Evolutionary conservation across 35 echinoderm and acorn worm species (phyloP).

Genomic region (Antedon bifida): DNA sequence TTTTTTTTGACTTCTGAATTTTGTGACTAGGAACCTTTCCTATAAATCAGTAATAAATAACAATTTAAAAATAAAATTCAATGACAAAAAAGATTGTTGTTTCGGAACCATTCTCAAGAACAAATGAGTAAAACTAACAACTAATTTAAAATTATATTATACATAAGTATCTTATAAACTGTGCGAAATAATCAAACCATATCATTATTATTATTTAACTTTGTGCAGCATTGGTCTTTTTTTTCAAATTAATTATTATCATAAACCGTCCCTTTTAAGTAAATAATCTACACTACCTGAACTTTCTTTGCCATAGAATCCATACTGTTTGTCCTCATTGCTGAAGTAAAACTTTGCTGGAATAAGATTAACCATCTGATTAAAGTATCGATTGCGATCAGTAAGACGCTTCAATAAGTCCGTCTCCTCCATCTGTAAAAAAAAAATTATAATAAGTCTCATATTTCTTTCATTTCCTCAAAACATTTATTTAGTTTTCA

Average conservation of each 20-base stretch:
- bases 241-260: too few species aligned
- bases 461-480: too few species aligned
- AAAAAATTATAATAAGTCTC: too few species aligned
- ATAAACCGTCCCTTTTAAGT: not conserved
- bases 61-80: not conserved
- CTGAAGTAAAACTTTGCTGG: slow-evolving; percentile 56
- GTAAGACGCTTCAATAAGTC: slow-evolving; percentile 25
- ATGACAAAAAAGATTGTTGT: not conserved
- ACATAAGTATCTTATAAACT: too few species aligned
- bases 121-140: too few species aligned
- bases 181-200: not conserved
- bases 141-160: too few species aligned
- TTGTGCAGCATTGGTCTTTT: too few species aligned
- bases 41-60: not conserved
- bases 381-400: slow-evolving; percentile 59
- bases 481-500: too few species aligned
- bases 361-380: slow-evolving; percentile 54
- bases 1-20: slow-evolving; percentile 39
- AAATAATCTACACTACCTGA: not conserved
- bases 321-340: slow-evolving; percentile 23
- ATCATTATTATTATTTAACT: slow-evolving; percentile 33
- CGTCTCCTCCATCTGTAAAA: slow-evolving; percentile 1
- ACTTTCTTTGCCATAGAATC: not conserved
- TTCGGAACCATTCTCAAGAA: too few species aligned
- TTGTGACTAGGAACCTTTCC: slow-evolving; percentile 36